Conservation (phyloP, 2,888 invertebrate genomes). For the Calephelis perditalis region DNA sequence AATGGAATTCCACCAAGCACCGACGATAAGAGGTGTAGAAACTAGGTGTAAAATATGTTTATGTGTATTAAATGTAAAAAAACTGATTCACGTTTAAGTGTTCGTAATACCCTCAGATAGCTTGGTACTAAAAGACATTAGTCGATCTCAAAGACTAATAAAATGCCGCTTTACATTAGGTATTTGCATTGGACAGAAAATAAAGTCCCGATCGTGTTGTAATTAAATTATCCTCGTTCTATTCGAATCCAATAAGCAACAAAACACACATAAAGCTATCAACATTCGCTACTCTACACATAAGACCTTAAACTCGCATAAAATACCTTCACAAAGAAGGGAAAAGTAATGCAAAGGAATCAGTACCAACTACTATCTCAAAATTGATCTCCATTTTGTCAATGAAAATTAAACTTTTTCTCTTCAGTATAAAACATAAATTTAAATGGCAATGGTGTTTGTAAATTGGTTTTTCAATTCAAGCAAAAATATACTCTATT, state of each 20-base stretch:
- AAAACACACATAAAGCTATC: constrained; percentile 31
- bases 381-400: constrained; percentile 61
- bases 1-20: no score
- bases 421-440: constrained; percentile 33
- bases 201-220: neutral
- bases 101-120: no score
- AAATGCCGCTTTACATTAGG: neutral
- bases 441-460: constrained; percentile 34
- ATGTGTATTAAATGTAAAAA: no score
- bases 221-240: constrained; percentile 31
- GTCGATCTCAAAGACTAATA: neutral
- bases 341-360: constrained; percentile 77
- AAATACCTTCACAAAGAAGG: constrained; percentile 73
- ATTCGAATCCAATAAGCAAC: constrained; percentile 31
- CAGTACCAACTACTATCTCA: constrained; percentile 72
- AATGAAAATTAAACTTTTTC: constrained; percentile 39
- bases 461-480: constrained; percentile 57
- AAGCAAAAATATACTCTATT: constrained; percentile 33
- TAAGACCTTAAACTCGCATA: constrained; percentile 72
- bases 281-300: constrained; percentile 51
- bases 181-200: neutral
- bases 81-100: no score
- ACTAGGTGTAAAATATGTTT: no score
- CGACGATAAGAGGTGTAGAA: no score
- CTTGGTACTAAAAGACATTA: no score